phyloP scores from a whole-genome alignment of 2,113 vertebrate species.

The Eretmochelys imbricata region DNA sequence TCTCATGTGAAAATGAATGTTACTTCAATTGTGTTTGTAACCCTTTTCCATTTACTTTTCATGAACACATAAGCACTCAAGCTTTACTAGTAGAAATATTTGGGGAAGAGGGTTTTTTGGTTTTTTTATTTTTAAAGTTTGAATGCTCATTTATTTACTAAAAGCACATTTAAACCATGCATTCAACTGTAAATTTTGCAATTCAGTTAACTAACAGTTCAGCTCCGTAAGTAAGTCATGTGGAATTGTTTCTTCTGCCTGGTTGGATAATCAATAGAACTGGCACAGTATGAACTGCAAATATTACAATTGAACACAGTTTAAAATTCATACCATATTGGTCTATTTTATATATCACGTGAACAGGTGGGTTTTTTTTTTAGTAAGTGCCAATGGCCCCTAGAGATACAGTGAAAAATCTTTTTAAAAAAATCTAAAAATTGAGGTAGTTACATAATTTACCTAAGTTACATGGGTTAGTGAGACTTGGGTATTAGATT shows the following conservation, averaged over 20 bases:
- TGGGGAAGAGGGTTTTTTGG: not conserved
- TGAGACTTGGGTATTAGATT: no score
- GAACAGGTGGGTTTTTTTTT: not conserved
- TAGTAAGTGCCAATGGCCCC: not conserved
- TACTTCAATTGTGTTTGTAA: not conserved
- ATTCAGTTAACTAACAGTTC: not conserved
- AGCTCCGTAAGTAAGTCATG: not conserved
- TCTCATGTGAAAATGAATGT: not conserved
- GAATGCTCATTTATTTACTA: conserved; percentile 1
- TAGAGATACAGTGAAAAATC: not conserved
- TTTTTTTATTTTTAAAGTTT: not conserved
- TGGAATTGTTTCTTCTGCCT: not conserved
- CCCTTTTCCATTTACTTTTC: not conserved
- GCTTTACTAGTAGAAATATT: not conserved
- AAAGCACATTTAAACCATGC: conserved; percentile 35
- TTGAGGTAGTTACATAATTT: not conserved
- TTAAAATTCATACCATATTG: not conserved
- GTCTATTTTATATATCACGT: not conserved
- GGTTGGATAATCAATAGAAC: conserved; percentile 31
- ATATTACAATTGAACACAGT: not conserved
- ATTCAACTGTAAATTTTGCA: not conserved
- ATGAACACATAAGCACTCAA: not conserved
- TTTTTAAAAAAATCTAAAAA: not conserved
- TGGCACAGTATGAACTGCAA: not conserved
- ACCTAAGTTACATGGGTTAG: not conserved